These are phyloP conservation scores for Eurois occulta DNA, from an alignment of 2,888 invertebrate species.

Conservation along the genomic window DNA sequence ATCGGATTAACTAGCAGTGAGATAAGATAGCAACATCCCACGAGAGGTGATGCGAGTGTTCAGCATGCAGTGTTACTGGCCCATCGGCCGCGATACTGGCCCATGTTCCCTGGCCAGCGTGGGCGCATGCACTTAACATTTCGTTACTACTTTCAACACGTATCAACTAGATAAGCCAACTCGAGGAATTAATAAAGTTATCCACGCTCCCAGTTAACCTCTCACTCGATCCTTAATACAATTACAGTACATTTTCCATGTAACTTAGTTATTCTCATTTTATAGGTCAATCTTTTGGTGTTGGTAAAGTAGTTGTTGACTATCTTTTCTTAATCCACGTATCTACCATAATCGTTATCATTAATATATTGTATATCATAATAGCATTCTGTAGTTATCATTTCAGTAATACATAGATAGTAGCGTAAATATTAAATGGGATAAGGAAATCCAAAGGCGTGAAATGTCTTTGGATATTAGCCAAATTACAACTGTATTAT, in stretches of 20 bases:
- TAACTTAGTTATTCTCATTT: neutral
- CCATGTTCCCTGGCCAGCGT: constrained; percentile 71
- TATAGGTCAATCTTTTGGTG: constrained; percentile 21
- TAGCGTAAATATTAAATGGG: constrained; percentile 31
- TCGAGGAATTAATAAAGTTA: constrained; percentile 81
- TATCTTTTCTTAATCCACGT: constrained; percentile 30
- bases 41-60: constrained; percentile 70
- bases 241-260: constrained; percentile 24
- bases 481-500: constrained; percentile 39
- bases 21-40: constrained; percentile 87
- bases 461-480: constrained; percentile 38
- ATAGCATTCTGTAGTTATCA: constrained; percentile 28
- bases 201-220: constrained; percentile 73
- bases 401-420: constrained; percentile 36
- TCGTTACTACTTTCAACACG: constrained; percentile 83
- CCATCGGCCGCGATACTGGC: constrained; percentile 35
- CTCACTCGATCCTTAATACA: constrained; percentile 58
- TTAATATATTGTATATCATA: constrained; percentile 13
- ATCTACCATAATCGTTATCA: constrained; percentile 37
- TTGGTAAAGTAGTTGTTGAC: neutral
- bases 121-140: constrained; percentile 84
- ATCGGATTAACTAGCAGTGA: constrained; percentile 80
- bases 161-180: constrained; percentile 76
- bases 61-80: constrained; percentile 52
- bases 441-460: constrained; percentile 45